These are phyloP conservation scores for Galbula dea DNA, from an alignment of 2,113 vertebrate species.

Conservation along the genomic window DNA sequence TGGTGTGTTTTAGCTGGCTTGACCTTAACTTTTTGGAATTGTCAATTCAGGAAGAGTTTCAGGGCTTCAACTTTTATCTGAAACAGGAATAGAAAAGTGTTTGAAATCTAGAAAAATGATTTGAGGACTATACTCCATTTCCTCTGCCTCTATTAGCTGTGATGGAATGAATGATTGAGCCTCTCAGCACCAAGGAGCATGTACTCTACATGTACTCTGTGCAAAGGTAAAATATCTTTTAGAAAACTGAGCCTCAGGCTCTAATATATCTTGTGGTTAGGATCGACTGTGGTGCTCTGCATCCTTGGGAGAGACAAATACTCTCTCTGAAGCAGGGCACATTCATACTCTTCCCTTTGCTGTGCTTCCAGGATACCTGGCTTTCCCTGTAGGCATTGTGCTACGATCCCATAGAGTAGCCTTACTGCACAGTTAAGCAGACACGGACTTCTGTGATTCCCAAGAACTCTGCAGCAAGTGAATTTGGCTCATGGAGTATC, in stretches of 20 bases:
- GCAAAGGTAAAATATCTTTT: not conserved
- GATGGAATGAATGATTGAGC: not conserved
- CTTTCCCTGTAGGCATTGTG: not conserved
- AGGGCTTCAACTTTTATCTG: not conserved
- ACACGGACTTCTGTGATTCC: not conserved
- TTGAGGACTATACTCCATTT: not conserved
- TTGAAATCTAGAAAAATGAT: not conserved
- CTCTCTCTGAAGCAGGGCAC: not conserved
- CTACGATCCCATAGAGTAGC: not conserved
- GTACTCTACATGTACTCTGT: not conserved
- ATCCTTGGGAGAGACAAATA: not conserved
- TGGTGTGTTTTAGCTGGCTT: not conserved
- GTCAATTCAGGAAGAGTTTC: not conserved
- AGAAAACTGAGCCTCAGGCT: not conserved
- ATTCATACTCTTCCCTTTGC: not conserved
- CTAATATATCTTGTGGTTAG: not conserved
- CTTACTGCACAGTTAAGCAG: not conserved
- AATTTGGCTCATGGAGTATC: not conserved
- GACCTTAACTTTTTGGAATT: not conserved
- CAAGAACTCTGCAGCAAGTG: not conserved
- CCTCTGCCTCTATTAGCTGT: not conserved
- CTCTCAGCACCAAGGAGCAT: not conserved
- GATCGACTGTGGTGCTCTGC: not conserved
- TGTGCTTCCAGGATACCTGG: not conserved
- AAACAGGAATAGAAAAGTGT: not conserved